A percentile compares a stretch with the other conserved stretches of the same genome.
phyloP scores from a whole-genome alignment of 23 tunicate species.

The Trididemnum clinides region DNA sequence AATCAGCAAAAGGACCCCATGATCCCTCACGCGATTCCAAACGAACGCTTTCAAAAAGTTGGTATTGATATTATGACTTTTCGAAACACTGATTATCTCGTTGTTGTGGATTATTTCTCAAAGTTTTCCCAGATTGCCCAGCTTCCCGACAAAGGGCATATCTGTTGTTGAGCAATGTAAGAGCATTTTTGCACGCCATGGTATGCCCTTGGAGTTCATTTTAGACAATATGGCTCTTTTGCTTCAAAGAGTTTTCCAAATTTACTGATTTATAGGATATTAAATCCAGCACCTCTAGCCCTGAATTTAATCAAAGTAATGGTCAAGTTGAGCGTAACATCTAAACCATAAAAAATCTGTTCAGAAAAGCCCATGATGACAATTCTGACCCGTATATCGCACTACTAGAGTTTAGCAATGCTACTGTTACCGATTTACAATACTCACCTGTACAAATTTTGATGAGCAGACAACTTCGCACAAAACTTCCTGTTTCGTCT shows the following conservation, averaged over 20 bases:
- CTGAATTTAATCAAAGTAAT: slow-evolving; percentile 27
- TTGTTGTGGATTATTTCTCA: slow-evolving; percentile 35
- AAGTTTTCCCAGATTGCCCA: slow-evolving; percentile 38
- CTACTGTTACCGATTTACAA: background rate
- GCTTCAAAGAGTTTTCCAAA: background rate
- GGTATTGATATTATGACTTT: slow-evolving; percentile 47
- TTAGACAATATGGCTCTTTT: slow-evolving; percentile 36
- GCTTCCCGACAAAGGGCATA: slow-evolving; percentile 17
- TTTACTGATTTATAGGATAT: slow-evolving; percentile 8
- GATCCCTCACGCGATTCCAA: slow-evolving; percentile 41
- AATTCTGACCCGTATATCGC: slow-evolving; percentile 22
- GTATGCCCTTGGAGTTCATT: slow-evolving; percentile 2
- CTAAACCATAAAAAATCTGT: slow-evolving; percentile 23
- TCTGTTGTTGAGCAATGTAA: background rate
- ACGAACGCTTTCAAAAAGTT: slow-evolving; percentile 18
- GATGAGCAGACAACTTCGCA: slow-evolving; percentile 1
- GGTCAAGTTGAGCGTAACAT: slow-evolving; percentile 40
- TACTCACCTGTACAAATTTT: slow-evolving; percentile 20
- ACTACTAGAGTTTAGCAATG: slow-evolving; percentile 29
- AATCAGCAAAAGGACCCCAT: slow-evolving; percentile 27
- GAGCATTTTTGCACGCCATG: slow-evolving; percentile 31
- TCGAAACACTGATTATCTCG: slow-evolving; percentile 15
- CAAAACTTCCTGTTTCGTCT: background rate
- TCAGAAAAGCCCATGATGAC: slow-evolving; percentile 26
- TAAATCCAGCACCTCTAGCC: slow-evolving; percentile 21